These are phyloP conservation scores for Stictocephala bisonia DNA, from an alignment of 2,888 invertebrate species.

Conservation along the genomic window DNA sequence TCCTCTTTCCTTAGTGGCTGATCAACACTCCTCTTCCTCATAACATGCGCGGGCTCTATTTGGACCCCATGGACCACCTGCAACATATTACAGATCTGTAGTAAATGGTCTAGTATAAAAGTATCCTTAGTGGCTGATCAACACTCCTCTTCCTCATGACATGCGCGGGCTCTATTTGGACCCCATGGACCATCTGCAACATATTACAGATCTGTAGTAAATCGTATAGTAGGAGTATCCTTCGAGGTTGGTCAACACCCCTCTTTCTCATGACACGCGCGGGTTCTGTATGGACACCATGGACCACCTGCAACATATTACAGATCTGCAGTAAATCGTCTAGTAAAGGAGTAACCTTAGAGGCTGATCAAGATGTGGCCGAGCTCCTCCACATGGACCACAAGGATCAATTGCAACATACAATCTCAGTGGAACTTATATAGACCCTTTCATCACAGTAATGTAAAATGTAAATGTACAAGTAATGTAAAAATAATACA, in stretches of 20 bases:
- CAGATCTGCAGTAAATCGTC: too few relatives aligned
- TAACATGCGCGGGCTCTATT: constrained; percentile 80
- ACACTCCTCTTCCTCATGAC: constrained; percentile 82
- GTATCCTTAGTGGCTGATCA: constrained; percentile 85
- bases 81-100: constrained; percentile 50
- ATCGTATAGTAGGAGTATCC: too few relatives aligned
- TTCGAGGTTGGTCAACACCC: constrained; percentile 82
- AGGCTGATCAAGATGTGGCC: constrained; percentile 82
- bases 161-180: constrained; percentile 83
- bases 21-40: constrained; percentile 82
- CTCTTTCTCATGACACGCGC: constrained; percentile 81
- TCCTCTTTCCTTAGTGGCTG: constrained; percentile 87
- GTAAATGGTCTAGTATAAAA: constrained; percentile 87
- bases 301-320: too few relatives aligned
- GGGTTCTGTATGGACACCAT: constrained; percentile 83
- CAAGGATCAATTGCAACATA: constrained; percentile 82
- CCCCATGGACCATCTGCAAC: constrained; percentile 81
- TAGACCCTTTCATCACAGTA: too few relatives aligned
- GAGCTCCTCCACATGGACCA: constrained; percentile 82
- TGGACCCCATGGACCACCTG: constrained; percentile 87
- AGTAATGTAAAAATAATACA: too few relatives aligned
- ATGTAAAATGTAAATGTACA: too few relatives aligned
- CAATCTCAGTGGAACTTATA: too few relatives aligned
- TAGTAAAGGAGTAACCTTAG: constrained; percentile 86
- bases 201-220: neutral